A percentile compares a stretch with the other conserved stretches of the same genome.
phyloP scores from a whole-genome alignment of 1,140 invertebrate species.

The Bombus picipes region DNA sequence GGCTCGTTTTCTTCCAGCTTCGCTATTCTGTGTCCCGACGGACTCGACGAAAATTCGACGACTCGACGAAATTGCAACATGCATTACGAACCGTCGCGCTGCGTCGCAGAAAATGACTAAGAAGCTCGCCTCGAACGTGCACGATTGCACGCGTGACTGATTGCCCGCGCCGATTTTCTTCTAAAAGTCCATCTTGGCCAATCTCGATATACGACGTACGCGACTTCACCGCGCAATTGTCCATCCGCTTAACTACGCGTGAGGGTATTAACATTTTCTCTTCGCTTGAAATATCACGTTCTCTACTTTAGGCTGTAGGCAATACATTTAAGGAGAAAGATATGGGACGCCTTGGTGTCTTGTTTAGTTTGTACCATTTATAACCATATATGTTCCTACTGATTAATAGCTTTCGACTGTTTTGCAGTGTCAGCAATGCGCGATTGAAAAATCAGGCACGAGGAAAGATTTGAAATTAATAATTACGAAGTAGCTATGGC shows the following conservation, averaged over 20 bases:
- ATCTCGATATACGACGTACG: conserved; percentile 15
- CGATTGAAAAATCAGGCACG: background rate
- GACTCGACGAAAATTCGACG: conserved; percentile 26
- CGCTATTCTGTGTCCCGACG: background rate
- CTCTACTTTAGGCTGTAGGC: background rate
- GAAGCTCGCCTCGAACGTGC: background rate
- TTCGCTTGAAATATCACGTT: background rate
- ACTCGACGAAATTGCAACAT: conserved; percentile 49
- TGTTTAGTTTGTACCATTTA: background rate
- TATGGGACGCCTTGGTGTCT: background rate
- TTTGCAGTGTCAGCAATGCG: too few species aligned
- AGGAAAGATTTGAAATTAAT: background rate
- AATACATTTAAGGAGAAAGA: background rate
- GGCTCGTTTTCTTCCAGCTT: background rate
- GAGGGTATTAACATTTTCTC: background rate
- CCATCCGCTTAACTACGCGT: background rate
- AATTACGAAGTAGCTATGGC: background rate
- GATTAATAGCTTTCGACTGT: background rate
- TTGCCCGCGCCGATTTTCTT: background rate
- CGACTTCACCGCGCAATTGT: background rate
- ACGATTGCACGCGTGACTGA: conserved; percentile 22
- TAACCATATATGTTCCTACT: background rate
- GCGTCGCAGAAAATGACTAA: background rate
- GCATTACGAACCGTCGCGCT: conserved; percentile 1
- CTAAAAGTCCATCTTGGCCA: conserved; percentile 29